These are phyloP conservation scores for Leguminivora glycinivorella DNA, from an alignment of 1,140 invertebrate species.

Conservation along the genomic window DNA sequence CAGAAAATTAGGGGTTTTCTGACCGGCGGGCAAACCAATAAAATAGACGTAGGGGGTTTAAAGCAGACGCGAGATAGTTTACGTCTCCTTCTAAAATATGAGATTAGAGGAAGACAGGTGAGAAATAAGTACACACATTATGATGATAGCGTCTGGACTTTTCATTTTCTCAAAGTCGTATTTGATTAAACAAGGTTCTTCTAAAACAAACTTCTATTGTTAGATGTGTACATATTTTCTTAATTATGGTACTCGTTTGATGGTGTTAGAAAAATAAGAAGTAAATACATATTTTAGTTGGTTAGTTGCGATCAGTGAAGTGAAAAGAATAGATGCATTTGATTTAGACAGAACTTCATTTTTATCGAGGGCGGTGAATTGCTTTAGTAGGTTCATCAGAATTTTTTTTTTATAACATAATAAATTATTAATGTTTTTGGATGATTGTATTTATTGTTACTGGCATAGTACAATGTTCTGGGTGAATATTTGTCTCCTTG, in stretches of 20 bases:
- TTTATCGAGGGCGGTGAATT: not conserved
- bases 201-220: not conserved
- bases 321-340: not conserved
- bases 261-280: not conserved
- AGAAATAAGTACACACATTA: conserved; percentile 1
- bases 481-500: too few relatives aligned
- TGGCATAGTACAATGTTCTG: too few relatives aligned
- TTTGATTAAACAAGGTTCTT: not conserved
- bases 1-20: conserved; percentile 36
- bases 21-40: conserved; percentile 43
- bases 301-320: conserved; percentile 1
- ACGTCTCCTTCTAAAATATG: conserved; percentile 12
- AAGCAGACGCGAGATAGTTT: conserved; percentile 10
- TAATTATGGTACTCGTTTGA: not conserved
- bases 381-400: not conserved
- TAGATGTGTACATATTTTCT: not conserved
- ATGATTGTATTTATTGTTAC: not conserved
- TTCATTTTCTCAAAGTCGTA: conserved; percentile 4
- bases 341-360: not conserved
- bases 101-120: conserved; percentile 6
- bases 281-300: conserved; percentile 1
- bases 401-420: not conserved
- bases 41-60: conserved; percentile 39
- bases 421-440: not conserved
- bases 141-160: conserved; percentile 1